Conservation (phyloP, 2,113 vertebrate genomes). For the Cichladusa arquata region DNA sequence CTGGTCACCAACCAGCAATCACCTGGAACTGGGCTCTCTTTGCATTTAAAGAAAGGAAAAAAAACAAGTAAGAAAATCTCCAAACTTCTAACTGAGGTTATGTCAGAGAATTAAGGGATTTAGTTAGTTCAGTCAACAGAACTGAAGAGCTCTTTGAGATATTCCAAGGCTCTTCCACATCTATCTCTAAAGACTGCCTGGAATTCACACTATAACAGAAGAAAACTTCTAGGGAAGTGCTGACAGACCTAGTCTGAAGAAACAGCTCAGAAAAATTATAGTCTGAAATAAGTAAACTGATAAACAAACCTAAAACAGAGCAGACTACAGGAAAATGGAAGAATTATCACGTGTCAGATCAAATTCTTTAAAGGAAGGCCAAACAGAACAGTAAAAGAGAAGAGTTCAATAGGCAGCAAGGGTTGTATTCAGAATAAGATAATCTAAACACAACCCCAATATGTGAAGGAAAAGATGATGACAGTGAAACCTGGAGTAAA, state of each 20-base stretch:
- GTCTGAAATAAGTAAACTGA: background rate
- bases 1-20: background rate
- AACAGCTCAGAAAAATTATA: background rate
- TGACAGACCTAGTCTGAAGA: background rate
- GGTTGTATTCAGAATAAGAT: background rate
- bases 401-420: background rate
- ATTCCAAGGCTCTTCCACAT: background rate
- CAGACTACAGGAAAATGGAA: background rate
- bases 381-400: background rate
- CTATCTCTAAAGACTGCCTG: background rate
- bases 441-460: background rate
- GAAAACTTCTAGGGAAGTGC: background rate
- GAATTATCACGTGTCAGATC: background rate
- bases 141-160: background rate
- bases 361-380: background rate
- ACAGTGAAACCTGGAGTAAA: background rate
- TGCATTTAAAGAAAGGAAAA: background rate
- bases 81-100: background rate
- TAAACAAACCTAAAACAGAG: constrained; percentile 1
- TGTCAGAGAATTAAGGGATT: background rate
- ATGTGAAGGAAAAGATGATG: background rate
- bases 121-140: background rate
- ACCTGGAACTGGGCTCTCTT: background rate
- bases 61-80: background rate
- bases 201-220: background rate